Percentiles rank a stretch among this genome's conserved stretches.
phyloP scores from a whole-genome alignment of 35 echinoderm and acorn worm species.

The Heliocidaris erythrogramma region DNA sequence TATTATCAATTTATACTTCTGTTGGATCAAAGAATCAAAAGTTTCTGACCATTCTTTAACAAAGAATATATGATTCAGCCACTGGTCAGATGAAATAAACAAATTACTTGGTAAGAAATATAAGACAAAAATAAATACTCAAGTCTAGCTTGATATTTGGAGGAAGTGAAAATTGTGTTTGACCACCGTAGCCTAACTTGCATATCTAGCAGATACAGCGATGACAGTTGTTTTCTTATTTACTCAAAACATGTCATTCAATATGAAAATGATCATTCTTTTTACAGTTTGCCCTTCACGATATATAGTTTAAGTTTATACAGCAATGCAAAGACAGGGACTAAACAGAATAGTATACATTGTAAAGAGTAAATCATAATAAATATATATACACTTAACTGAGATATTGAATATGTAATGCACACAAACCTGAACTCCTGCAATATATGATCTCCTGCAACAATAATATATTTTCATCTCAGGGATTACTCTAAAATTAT shows the following conservation, averaged over 20 bases:
- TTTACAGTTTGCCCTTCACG: not conserved
- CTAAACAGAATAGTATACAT: not conserved
- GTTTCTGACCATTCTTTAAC: not conserved
- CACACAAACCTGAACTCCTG: not conserved
- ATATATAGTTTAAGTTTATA: not conserved
- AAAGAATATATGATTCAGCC: not conserved
- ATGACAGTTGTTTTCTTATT: no score
- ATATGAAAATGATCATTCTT: not conserved
- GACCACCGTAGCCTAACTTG: not conserved
- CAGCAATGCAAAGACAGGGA: not conserved
- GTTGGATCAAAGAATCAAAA: not conserved
- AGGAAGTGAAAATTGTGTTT: no score
- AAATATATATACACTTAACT: not conserved
- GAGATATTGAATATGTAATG: not conserved
- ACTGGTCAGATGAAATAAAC: not conserved
- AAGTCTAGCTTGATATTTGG: not conserved
- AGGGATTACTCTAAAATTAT: not conserved
- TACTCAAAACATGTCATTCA: no score
- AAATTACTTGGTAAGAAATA: not conserved
- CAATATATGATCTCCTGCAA: not conserved
- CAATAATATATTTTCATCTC: not conserved
- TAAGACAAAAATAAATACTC: not conserved
- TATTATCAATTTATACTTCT: no score
- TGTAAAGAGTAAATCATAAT: not conserved
- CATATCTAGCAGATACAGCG: not conserved